Base-by-base conservation (phyloP, 2,888 invertebrate species). In the Cataglyphis livida region DNA sequence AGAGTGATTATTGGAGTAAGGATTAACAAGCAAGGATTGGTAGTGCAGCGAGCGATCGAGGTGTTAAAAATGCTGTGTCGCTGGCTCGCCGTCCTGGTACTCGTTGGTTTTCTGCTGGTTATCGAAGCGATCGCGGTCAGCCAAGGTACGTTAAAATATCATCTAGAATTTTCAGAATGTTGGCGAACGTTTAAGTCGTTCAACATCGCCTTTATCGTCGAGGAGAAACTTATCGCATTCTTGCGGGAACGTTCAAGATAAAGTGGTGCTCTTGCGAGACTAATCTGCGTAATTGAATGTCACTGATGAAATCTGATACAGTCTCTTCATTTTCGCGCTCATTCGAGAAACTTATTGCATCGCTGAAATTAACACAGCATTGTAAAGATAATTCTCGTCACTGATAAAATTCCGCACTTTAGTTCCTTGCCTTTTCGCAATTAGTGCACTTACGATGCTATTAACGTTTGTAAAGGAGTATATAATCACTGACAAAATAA, bases 1-100 rank as follows among this genome's bases (percentile, higher is more conserved):
- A 35, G n/a, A 71, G 59, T 70, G 62, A 81, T 21, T 62, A 62
- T 18, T 38, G 54, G n/a, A 51, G n/a, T 35, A 25, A 64, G 25
- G 28, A 21, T 62, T 65, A 68, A 68, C 44, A 7, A 21, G 35
- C 51, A 59, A n/a, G 65, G 66, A 48, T 75, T 51, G 32, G 38
- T 28, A 44, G 21, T 32, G 85, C 59, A 84, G 74, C 74, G 83
- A 78, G 82, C 88, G 85, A 85, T 87, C 87, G 84, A 85, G 85
- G 90, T 91, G 89, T 90, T 90, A 91, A 93, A 92, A 92, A 93
- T 93, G 93, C 90, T 92, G 92, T 90, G 93, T 91, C 91, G 91
- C 85, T 90, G 92, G 88, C 85, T 92, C 85, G 78, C 83, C 65
- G 87, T 90, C 41, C 78, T 87, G 88, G 81, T 89, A 85, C 86